Percentiles rank a stretch among this genome's conserved stretches.
phyloP scores from a whole-genome alignment of 2,797 vertebrate genomes.

The Xenentodon cancila region DNA sequence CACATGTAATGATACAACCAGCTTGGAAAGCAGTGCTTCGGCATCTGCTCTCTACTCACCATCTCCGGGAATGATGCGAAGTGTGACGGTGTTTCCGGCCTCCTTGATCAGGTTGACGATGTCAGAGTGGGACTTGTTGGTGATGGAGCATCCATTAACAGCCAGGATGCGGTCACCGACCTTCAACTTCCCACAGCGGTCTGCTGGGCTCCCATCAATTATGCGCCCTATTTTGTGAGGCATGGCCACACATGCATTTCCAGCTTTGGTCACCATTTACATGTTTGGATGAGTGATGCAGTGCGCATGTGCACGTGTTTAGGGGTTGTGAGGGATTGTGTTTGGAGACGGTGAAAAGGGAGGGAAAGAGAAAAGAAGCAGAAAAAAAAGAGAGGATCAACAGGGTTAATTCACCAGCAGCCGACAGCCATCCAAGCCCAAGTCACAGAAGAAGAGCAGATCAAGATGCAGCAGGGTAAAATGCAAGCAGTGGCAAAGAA shows the following conservation, averaged over 20 bases:
- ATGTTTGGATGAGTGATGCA: conserved; percentile 57
- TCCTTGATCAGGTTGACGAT: conserved; percentile 99
- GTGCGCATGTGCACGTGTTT: conserved; percentile 40
- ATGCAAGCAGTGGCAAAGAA: conserved; percentile 79
- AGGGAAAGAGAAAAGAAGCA: conserved; percentile 29
- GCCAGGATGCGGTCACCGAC: conserved; percentile 99
- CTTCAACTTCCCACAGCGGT: conserved; percentile 98
- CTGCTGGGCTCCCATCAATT: conserved; percentile 99
- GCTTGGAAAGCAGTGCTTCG: neutral
- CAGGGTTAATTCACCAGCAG: conserved; percentile 94
- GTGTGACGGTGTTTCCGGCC: conserved; percentile 98
- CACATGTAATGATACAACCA: neutral
- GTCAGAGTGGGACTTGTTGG: conserved; percentile 99
- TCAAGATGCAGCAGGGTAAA: conserved; percentile 72
- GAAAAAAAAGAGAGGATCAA: conserved; percentile 84
- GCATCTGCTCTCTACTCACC: conserved; percentile 82
- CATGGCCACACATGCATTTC: conserved; percentile 99
- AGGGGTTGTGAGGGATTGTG: conserved; percentile 15
- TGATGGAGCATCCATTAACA: conserved; percentile 97
- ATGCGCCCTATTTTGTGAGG: conserved; percentile 99
- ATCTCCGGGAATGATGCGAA: conserved; percentile 98
- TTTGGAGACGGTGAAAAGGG: conserved; percentile 36
- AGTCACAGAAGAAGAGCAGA: conserved; percentile 75
- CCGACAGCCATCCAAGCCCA: conserved; percentile 90
- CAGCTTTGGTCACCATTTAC: conserved; percentile 87